Evolutionary conservation across 1,140 invertebrate species (phyloP).

Genomic region (Hydropsyche tenuis): DNA sequence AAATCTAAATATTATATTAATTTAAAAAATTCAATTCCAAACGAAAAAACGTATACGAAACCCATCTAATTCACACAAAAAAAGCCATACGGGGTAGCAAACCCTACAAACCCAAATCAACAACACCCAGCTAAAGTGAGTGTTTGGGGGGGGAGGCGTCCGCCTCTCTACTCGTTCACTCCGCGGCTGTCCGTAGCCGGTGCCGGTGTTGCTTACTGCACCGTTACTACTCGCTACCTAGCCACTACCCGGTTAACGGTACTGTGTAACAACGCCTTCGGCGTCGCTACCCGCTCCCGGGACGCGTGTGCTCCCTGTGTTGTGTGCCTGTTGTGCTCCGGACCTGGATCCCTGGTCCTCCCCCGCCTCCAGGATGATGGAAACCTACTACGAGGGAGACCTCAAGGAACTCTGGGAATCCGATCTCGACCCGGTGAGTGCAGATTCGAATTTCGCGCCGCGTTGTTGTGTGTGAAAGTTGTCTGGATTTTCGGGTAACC

Average conservation of each 20-base stretch:
- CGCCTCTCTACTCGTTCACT: background rate
- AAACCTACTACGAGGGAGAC: constrained; percentile 75
- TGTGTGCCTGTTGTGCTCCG: background rate
- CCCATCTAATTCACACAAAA: too few species aligned
- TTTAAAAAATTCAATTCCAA: too few species aligned
- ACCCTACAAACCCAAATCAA: too few species aligned
- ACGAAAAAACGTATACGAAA: too few species aligned
- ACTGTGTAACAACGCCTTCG: background rate
- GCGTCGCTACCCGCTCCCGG: background rate
- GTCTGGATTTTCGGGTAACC: too few species aligned
- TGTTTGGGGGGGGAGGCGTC: too few species aligned
- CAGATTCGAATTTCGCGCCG: constrained; percentile 6
- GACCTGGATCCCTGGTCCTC: background rate
- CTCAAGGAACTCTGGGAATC: constrained; percentile 79
- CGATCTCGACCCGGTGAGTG: constrained; percentile 75
- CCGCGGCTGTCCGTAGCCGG: constrained; percentile 3
- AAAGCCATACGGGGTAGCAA: too few species aligned
- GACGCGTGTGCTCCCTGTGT: background rate
- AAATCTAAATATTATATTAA: too few species aligned
- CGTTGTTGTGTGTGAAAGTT: background rate
- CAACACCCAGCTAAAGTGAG: too few species aligned
- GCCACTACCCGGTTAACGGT: background rate
- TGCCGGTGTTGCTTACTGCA: background rate
- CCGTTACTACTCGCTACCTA: background rate
- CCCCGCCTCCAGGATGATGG: constrained; percentile 62